Evolutionary conservation across 2,113 vertebrate species (phyloP).

Genomic region (Passer montanus): DNA sequence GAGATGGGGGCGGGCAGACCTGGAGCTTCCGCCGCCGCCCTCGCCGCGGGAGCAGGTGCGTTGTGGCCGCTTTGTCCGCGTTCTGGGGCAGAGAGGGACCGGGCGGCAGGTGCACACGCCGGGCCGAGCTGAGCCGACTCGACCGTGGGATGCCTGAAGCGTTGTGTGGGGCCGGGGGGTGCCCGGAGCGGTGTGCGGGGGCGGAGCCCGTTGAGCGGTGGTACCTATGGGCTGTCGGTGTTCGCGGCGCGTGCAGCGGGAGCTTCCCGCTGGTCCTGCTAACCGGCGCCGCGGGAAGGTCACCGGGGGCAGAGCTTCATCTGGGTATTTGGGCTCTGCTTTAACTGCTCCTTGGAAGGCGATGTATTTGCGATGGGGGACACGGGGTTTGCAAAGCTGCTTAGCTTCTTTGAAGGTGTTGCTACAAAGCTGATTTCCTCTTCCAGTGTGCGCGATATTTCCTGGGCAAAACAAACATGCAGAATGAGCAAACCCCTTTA

Average conservation of each 20-base stretch:
- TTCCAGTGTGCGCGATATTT: background rate
- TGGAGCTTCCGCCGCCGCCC: background rate
- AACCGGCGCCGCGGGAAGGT: conserved; percentile 32
- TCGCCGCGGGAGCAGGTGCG: background rate
- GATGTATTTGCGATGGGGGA: background rate
- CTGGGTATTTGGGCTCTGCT: background rate
- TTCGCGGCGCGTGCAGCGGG: background rate
- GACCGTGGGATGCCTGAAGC: background rate
- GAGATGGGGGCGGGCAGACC: background rate
- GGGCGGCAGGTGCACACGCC: background rate
- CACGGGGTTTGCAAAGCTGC: background rate
- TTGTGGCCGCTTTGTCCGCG: background rate
- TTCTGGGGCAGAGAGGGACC: background rate
- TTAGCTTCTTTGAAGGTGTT: background rate
- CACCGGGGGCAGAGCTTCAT: conserved; percentile 22
- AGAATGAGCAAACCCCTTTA: background rate
- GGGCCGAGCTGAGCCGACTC: background rate
- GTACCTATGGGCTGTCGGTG: background rate
- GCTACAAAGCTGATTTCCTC: background rate
- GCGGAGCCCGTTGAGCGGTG: background rate
- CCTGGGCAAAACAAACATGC: background rate
- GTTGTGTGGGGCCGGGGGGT: background rate
- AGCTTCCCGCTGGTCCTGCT: background rate
- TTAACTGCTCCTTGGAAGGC: background rate
- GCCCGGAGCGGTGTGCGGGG: background rate